Base-by-base conservation (phyloP, 1,140 invertebrate genomes). In the Oryzaephilus surinamensis region DNA sequence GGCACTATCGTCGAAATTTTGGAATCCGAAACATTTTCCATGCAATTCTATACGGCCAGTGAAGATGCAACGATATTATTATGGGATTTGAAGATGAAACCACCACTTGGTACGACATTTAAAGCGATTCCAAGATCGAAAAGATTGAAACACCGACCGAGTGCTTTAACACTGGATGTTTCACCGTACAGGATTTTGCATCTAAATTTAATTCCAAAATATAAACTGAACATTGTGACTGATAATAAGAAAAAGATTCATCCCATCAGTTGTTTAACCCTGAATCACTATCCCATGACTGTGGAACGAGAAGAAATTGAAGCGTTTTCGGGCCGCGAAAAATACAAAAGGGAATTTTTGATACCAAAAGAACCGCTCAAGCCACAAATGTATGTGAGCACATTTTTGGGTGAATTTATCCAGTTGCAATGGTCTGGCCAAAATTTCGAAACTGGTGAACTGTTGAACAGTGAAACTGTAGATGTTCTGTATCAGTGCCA, bases 11-110 rank as follows among this genome's bases (percentile, higher is more conserved):
- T 58, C 12, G 33, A 51, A 14, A 43, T 63, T 58, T 32, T 55
- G 52, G 60, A 57, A 28, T 55, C 64, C 15, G 51, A 52, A 12
- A 64, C 65, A 51, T 64, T 67, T 32, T 72, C 66, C 6, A 54
- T 70, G 24, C 77, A 79, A 55, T 78, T 84, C 51, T 53, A 77
- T 2, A 74, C 78, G 3, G 67, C 70, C 29, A 72, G 74, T 33
- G 61, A 73, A 43, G 80, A 84, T 52, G 79, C 80, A 4, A 68
- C 60, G 6, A 66, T 84, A 19, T 67, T 74, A 39, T 74, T 81
- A 52, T 85, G 81, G 81, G 74, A 82, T 62, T 59, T 84, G 23
- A 69, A 53, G 4, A 45, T 48, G 19, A 54, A 53, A 38, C 67
- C 67, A 3, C 47, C 60, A 10, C 55, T 65, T 43, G 57, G 62